Base-by-base conservation (phyloP, 2,113 vertebrate genomes). In the Neotoma lepida region DNA sequence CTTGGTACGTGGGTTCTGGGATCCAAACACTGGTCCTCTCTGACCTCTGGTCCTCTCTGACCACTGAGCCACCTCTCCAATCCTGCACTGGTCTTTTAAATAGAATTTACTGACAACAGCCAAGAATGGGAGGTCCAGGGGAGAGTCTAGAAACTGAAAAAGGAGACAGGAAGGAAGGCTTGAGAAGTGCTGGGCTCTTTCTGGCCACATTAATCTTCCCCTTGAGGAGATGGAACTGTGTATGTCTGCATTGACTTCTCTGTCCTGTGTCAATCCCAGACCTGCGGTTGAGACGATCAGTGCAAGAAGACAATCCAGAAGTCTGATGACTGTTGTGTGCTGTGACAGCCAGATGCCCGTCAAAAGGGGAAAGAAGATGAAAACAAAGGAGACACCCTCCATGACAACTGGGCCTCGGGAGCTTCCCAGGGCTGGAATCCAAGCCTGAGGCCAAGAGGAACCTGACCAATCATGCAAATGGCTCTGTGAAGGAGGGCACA, bases 231-330 rank as follows among this genome's bases (percentile, higher is more conserved):
- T 15, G 44, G 89, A 80, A 7, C 70, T 63, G 22, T 8, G 17
- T 20, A 13, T 24, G 20, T 46, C 20, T 54, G 14, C 6, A 15
- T 85, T 94, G 44, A 97, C 14, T n/a, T 63, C 51, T 95, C 56
- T 94, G 89, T 95, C 41, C 85, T 81, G 17, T 96, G 51, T 96
- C 71, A 66, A 87, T 89, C 80, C 26, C 41, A 97, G 97, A 97
- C 33, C 76, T 97, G 58, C 85, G 96, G 76, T 89, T 90, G 17
- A 97, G 97, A 58, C 81, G 77, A 39, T 78, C 90, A 0, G 24
- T 70, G 88, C 96, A 81, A 86, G 96, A 96, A 86, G 85, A 73
- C 20, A 66, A 93, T 73, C 28, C 66, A 63, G 63, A 39, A 10
- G 71, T 24, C 4, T 94, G 85, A 93, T 39, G 71, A 68, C 46